A percentile compares a stretch with the other conserved stretches of the same genome.
Evolutionary conservation across 2,888 invertebrate species (phyloP).

Genomic region (Drosophila fulvimacula): DNA sequence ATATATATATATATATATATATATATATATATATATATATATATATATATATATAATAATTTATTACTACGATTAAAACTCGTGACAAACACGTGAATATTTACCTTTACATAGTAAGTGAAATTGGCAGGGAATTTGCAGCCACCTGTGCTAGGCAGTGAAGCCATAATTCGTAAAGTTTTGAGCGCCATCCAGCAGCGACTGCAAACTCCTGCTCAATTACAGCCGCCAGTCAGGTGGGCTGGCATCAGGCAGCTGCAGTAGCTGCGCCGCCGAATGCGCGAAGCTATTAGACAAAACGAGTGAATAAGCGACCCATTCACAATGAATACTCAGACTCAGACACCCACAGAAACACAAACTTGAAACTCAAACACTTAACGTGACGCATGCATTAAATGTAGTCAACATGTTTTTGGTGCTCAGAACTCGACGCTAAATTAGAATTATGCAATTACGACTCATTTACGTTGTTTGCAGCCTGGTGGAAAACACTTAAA

Average conservation of each 20-base stretch:
- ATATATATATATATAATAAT: too few species aligned
- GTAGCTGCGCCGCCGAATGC: slow-evolving; percentile 12
- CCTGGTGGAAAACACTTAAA: slow-evolving; percentile 71
- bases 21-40: too few species aligned
- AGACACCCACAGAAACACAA: slow-evolving; percentile 10
- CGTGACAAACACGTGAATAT: background rate
- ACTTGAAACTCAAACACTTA: slow-evolving; percentile 18
- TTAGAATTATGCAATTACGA: slow-evolving; percentile 80
- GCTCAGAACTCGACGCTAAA: slow-evolving; percentile 70
- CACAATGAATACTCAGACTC: slow-evolving; percentile 13
- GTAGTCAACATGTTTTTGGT: slow-evolving; percentile 71
- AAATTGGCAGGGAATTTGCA: slow-evolving; percentile 6
- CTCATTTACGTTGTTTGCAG: slow-evolving; percentile 62
- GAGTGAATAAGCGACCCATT: slow-evolving; percentile 39
- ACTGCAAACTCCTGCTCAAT: slow-evolving; percentile 40
- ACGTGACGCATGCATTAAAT: slow-evolving; percentile 52
- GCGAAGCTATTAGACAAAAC: slow-evolving; percentile 53
- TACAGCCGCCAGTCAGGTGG: slow-evolving; percentile 27
- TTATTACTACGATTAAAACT: background rate
- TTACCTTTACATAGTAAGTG: background rate
- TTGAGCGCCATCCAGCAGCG: slow-evolving; percentile 19
- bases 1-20: too few species aligned
- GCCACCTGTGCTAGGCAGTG: slow-evolving; percentile 38
- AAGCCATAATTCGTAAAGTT: slow-evolving; percentile 42
- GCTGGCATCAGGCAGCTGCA: slow-evolving; percentile 5